These are phyloP conservation scores for Hoplias malabaricus DNA, from an alignment of 2,113 vertebrate species.

Conservation along the genomic window DNA sequence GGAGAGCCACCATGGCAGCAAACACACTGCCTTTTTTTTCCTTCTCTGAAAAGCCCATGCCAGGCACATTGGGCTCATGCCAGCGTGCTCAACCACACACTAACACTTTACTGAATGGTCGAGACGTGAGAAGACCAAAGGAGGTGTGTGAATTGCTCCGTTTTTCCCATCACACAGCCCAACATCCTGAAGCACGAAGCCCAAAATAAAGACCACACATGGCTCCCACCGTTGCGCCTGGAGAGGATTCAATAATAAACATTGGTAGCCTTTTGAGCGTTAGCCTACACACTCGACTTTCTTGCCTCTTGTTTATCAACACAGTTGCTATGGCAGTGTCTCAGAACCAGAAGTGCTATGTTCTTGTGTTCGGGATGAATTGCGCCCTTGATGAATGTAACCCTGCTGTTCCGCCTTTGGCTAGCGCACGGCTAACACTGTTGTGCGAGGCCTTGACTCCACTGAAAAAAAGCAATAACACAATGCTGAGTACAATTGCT, in stretches of 20 bases:
- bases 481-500: too few relatives aligned
- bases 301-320: not conserved
- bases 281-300: not conserved
- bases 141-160: not conserved
- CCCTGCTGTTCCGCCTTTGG: not conserved
- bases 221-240: not conserved
- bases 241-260: not conserved
- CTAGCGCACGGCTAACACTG: not conserved
- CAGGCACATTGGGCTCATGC: not conserved
- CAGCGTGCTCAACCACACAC: not conserved
- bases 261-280: not conserved
- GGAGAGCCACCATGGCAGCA: constrained; percentile 5
- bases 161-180: not conserved
- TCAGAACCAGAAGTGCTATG: not conserved
- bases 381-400: not conserved
- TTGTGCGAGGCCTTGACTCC: not conserved
- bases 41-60: not conserved
- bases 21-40: too few relatives aligned
- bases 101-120: not conserved
- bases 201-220: not conserved
- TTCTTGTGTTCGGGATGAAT: not conserved
- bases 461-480: not conserved
- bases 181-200: not conserved
- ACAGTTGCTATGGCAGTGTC: not conserved
- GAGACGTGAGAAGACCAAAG: not conserved